Evolutionary conservation across 2,888 invertebrate species (phyloP), one percentile per base, ranked within the genome.

Genomic region (Calliphora vomitoria): DNA sequence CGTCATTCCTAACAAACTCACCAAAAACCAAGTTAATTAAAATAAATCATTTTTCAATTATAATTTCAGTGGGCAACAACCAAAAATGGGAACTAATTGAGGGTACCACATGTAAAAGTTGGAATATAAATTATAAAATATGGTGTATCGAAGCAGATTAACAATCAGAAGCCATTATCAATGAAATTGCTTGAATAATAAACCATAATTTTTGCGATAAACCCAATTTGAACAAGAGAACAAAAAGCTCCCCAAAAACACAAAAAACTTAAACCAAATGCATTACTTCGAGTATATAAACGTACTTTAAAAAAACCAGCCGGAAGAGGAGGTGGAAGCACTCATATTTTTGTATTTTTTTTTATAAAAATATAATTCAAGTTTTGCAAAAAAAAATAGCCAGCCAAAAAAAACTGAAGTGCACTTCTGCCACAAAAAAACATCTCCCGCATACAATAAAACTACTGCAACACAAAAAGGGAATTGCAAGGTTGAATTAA

Each of bases 271-370:
- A 66, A 82, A 20, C 62, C 69, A 82, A 50, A 82, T 58, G 64
- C 62, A 64, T 18, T 58, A 6, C 10, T 60, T 4, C 25, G 25
- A 25, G 1, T 25, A 8, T 38, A 55, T 6, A 38, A 18, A 53
- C 13, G 31, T 31, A 47, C 58, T 58, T 55, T 13, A 25, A 76
- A 74, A 60, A 74, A 71, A 64, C 35, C 90, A 91, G 91, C 92
- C 93, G 93, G 92, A 92, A 92, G 92, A 92, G 93, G 92, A 92
- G 93, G 92, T 92, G 92, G 92, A 91, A 90, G 90, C 91, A 86
- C 74, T 89, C 78, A 85, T 85, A 88, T 86, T 41, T 79, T 78
- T 76, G 66, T 4, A 62, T 58, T 71, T 31, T 58, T 41, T 62
- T 60, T 31, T 20, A 55, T 8, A 58, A 79, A 69, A 44, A 31